These are phyloP conservation scores for Eubasilissa regina DNA, from an alignment of 1,140 invertebrate species.

Conservation along the genomic window DNA sequence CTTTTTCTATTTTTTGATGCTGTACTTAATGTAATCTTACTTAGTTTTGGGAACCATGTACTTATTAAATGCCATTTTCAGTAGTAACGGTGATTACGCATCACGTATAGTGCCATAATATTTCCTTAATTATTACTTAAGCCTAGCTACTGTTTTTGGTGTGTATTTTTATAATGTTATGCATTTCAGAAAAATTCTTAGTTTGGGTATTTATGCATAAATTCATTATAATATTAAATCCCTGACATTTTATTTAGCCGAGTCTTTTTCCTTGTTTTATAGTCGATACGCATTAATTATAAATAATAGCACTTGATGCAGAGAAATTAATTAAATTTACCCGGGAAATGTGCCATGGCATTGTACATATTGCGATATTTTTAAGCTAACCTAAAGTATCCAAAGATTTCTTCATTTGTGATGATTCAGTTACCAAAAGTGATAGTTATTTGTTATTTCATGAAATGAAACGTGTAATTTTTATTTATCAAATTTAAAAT, in stretches of 20 bases:
- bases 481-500: constrained; percentile 11
- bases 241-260: background rate
- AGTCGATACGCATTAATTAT: background rate
- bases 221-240: background rate
- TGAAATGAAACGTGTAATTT: constrained; percentile 13
- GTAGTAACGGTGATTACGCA: too few relatives aligned
- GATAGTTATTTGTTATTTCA: constrained; percentile 36
- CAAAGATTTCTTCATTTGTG: constrained; percentile 24
- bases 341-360: constrained; percentile 17
- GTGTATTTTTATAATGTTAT: too few relatives aligned
- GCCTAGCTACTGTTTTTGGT: background rate
- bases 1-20: background rate
- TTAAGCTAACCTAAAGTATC: background rate
- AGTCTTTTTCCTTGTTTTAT: background rate
- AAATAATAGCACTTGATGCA: background rate
- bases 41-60: background rate
- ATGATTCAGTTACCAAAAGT: constrained; percentile 30
- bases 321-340: background rate
- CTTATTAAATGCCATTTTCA: background rate
- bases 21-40: constrained; percentile 10
- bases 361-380: constrained; percentile 21
- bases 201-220: background rate
- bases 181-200: too few relatives aligned
- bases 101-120: background rate
- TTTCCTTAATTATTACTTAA: background rate